Percentiles rank a stretch among this genome's conserved stretches.
phyloP scores from a whole-genome alignment of 37 sponge, comb jelly and placozoan genomes.

The Axinella damicornis region DNA sequence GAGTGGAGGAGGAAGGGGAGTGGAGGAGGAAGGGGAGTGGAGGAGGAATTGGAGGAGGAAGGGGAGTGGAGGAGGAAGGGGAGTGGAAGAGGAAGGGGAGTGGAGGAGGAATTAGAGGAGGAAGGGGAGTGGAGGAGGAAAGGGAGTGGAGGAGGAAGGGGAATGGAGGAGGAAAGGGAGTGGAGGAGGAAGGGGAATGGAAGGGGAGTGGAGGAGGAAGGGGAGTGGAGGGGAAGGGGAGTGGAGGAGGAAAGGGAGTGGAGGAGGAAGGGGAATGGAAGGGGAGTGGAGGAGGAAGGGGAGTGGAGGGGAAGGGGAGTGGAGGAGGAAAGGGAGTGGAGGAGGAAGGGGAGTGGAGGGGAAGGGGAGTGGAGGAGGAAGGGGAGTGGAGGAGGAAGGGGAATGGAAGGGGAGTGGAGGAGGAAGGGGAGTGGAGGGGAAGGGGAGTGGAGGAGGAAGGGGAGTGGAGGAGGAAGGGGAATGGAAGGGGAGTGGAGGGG shows the following conservation, averaged over 20 bases:
- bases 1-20: neutral
- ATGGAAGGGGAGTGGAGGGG: too few relatives aligned
- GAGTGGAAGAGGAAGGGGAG: constrained; percentile 9
- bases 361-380: too few relatives aligned
- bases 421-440: too few relatives aligned
- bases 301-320: too few relatives aligned
- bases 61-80: neutral
- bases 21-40: neutral
- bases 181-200: neutral
- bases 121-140: neutral
- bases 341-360: too few relatives aligned
- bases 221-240: neutral
- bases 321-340: too few relatives aligned
- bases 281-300: neutral
- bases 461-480: too few relatives aligned
- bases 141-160: neutral
- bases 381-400: too few relatives aligned
- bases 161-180: neutral
- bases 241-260: neutral
- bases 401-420: too few relatives aligned
- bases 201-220: too few relatives aligned
- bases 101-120: neutral
- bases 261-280: neutral
- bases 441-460: too few relatives aligned
- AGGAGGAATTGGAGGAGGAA: neutral